Evolutionary conservation across 2,113 vertebrate genomes (phyloP).

Genomic region (Oryzias woworae): DNA sequence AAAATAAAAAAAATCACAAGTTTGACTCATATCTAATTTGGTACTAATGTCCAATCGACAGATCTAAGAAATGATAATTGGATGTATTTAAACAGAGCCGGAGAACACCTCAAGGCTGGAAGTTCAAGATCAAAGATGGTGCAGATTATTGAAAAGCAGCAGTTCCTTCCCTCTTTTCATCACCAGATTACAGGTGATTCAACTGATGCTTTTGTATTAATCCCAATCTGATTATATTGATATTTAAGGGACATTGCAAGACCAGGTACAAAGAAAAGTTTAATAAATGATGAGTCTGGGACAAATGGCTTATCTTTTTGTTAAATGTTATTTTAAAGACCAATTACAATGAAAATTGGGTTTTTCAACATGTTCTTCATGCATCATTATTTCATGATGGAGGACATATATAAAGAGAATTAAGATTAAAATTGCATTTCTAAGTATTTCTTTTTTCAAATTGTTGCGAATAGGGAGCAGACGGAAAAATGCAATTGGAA

Average conservation of each 20-base stretch:
- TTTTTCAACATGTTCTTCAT: too few species aligned
- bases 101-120: slow-evolving; percentile 47
- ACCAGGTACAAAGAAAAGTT: slow-evolving; percentile 36
- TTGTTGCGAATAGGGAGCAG: too few species aligned
- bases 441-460: too few species aligned
- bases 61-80: slow-evolving; percentile 43
- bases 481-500: too few species aligned
- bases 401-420: too few species aligned
- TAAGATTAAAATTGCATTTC: too few species aligned
- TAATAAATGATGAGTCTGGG: neutral
- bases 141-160: slow-evolving; percentile 36
- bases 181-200: slow-evolving; percentile 4
- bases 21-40: neutral
- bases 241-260: slow-evolving; percentile 10
- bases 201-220: neutral
- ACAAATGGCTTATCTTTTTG: too few species aligned
- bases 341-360: too few species aligned
- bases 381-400: too few species aligned
- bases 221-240: slow-evolving; percentile 20
- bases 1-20: slow-evolving; percentile 8
- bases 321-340: too few species aligned
- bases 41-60: too few species aligned
- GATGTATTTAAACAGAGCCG: slow-evolving; percentile 45
- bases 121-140: slow-evolving; percentile 65
- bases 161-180: slow-evolving; percentile 25